These are phyloP conservation scores for Drosophila siamana DNA, from an alignment of 2,888 invertebrate genomes.

Conservation along the genomic window DNA sequence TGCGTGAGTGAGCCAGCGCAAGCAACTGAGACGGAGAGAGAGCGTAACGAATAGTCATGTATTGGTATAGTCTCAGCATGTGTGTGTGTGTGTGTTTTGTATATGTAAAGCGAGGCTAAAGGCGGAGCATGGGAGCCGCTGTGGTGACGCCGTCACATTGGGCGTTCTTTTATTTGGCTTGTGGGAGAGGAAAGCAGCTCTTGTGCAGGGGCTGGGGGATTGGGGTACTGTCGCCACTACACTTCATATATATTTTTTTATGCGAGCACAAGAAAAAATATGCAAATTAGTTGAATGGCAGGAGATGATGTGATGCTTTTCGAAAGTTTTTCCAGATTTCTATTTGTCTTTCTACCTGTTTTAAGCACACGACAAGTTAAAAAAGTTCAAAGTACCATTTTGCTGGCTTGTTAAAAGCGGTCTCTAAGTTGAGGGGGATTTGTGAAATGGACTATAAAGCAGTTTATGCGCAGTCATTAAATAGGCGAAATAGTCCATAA, in stretches of 20 bases:
- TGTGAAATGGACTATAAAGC: not conserved
- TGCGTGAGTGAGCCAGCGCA: slow-evolving; percentile 49
- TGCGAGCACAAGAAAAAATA: slow-evolving; percentile 53
- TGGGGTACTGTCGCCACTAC: slow-evolving; percentile 6
- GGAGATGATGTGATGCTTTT: slow-evolving; percentile 55
- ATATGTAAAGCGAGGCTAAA: slow-evolving; percentile 53
- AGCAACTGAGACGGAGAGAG: slow-evolving; percentile 48
- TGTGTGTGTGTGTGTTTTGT: slow-evolving; percentile 8
- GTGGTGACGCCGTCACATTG: slow-evolving; percentile 50
- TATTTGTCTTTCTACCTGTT: slow-evolving; percentile 23
- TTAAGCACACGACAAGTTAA: slow-evolving; percentile 8
- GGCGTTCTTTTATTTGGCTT: slow-evolving; percentile 57
- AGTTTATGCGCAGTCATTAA: not conserved
- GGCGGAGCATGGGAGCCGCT: slow-evolving; percentile 82
- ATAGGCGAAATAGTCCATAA: not conserved
- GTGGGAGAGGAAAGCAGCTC: slow-evolving; percentile 29
- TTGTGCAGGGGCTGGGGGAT: slow-evolving; percentile 6
- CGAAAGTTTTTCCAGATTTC: slow-evolving; percentile 36
- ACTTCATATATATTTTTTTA: slow-evolving; percentile 54
- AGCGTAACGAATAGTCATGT: slow-evolving; percentile 27
- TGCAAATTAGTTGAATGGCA: slow-evolving; percentile 68
- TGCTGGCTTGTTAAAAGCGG: slow-evolving; percentile 7
- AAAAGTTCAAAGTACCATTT: slow-evolving; percentile 3
- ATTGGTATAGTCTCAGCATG: slow-evolving; percentile 13
- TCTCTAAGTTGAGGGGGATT: slow-evolving; percentile 1